A percentile compares a stretch with the other conserved stretches of the same genome.
Conservation (phyloP, 2,888 invertebrate genomes). For the Chymomyza procnemis region DNA sequence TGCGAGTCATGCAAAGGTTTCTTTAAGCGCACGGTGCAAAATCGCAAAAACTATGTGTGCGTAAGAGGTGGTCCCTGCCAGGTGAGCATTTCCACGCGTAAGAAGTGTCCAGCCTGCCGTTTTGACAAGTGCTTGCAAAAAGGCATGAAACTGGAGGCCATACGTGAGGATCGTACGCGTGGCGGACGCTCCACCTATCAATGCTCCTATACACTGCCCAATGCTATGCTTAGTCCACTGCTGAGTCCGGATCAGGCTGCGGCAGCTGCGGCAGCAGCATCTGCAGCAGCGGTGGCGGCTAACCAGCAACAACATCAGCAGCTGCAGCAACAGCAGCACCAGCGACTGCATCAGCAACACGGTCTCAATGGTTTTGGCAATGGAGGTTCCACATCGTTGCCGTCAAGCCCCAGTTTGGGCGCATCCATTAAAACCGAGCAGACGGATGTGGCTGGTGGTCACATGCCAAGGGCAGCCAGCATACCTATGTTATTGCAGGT, state of each 20-base stretch:
- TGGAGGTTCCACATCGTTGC: slow-evolving; percentile 49
- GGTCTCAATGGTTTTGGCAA: slow-evolving; percentile 50
- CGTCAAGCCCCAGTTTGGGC: slow-evolving; percentile 75
- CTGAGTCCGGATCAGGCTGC: slow-evolving; percentile 79
- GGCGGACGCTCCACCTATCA: slow-evolving; percentile 98
- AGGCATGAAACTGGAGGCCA: slow-evolving; percentile 98
- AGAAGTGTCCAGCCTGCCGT: slow-evolving; percentile 97
- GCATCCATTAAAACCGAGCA: slow-evolving; percentile 80
- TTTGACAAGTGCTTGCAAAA: slow-evolving; percentile 96
- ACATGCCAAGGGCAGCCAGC: slow-evolving; percentile 50
- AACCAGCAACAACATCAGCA: slow-evolving; percentile 54
- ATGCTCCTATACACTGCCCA: slow-evolving; percentile 93
- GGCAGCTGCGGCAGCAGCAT: slow-evolving; percentile 40
- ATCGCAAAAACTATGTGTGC: slow-evolving; percentile 97
- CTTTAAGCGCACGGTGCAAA: slow-evolving; percentile 99
- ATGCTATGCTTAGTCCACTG: slow-evolving; percentile 81
- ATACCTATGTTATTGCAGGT: slow-evolving; percentile 87
- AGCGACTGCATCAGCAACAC: slow-evolving; percentile 46
- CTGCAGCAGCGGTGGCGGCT: slow-evolving; percentile 44
- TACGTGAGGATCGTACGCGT: slow-evolving; percentile 94
- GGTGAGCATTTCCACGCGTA: slow-evolving; percentile 94
- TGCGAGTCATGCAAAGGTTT: slow-evolving; percentile 99
- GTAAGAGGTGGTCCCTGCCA: slow-evolving; percentile 93
- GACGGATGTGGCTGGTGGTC: slow-evolving; percentile 49
- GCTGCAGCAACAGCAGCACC: slow-evolving; percentile 51